phyloP scores from a whole-genome alignment of 2,888 invertebrate species.

The Cremastinae sp. region DNA sequence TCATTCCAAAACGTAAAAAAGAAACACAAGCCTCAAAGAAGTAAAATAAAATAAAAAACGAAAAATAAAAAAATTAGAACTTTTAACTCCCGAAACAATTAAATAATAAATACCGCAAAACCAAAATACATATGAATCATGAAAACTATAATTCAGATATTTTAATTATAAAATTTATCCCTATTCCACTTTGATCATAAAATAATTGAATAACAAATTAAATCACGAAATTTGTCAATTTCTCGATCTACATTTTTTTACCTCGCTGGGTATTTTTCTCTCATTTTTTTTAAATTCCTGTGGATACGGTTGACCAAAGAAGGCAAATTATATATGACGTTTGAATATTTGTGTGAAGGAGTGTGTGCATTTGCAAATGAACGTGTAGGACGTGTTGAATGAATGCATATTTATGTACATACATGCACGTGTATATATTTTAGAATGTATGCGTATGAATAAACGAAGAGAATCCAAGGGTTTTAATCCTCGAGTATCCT shows the following conservation, averaged over 20 bases:
- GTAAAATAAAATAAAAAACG: not conserved
- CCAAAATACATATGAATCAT: no score
- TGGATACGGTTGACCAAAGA: slow-evolving; percentile 2
- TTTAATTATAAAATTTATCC: no score
- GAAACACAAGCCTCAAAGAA: not conserved
- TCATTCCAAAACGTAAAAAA: not conserved
- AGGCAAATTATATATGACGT: slow-evolving; percentile 5
- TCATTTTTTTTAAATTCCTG: not conserved
- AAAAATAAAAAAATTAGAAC: no score
- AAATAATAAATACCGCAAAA: no score
- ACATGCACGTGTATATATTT: no score
- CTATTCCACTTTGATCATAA: no score
- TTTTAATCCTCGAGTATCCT: slow-evolving; percentile 41
- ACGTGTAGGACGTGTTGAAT: slow-evolving; percentile 50
- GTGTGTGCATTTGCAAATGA: slow-evolving; percentile 41
- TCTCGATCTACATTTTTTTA: not conserved
- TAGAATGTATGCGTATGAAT: not conserved
- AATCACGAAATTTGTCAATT: not conserved
- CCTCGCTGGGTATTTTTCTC: not conserved
- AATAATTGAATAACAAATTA: no score
- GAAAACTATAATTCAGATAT: no score
- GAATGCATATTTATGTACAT: not conserved
- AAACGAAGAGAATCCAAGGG: slow-evolving; percentile 27
- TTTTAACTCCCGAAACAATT: no score
- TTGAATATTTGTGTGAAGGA: not conserved